A percentile compares a stretch with the other conserved stretches of the same genome.
Evolutionary conservation across 1,140 invertebrate species (phyloP).

Genomic region (Spodoptera frugiperda): DNA sequence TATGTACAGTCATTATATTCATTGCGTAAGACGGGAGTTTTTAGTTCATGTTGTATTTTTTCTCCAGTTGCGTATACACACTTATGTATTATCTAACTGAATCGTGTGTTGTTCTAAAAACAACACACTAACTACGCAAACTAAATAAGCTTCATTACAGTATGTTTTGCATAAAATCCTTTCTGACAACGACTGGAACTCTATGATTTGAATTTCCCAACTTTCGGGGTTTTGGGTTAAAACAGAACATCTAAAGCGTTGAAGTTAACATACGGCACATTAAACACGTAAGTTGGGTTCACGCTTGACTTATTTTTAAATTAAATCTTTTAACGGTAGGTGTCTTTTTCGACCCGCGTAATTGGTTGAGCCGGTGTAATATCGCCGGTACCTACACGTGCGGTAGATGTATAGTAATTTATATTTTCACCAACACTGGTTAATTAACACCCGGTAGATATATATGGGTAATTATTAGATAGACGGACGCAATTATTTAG

Average conservation of each 20-base stretch:
- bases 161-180: too few relatives aligned
- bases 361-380: slow-evolving; percentile 25
- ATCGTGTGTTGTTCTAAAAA: too few relatives aligned
- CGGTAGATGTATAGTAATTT: slow-evolving; percentile 1
- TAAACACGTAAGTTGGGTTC: slow-evolving; percentile 16
- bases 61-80: too few relatives aligned
- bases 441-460: slow-evolving; percentile 33
- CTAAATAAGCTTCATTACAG: too few relatives aligned
- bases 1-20: too few relatives aligned
- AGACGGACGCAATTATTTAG: slow-evolving; percentile 29
- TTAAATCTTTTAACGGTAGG: slow-evolving; percentile 27
- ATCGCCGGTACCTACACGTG: not conserved
- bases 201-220: not conserved
- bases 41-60: too few relatives aligned
- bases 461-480: not conserved
- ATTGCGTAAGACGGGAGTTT: too few relatives aligned
- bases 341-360: slow-evolving; percentile 18
- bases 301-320: slow-evolving; percentile 27
- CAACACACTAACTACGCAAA: too few relatives aligned
- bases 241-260: not conserved
- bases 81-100: too few relatives aligned
- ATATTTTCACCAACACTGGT: slow-evolving; percentile 22
- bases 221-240: not conserved
- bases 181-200: not conserved
- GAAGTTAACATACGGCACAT: slow-evolving; percentile 24